These are phyloP conservation scores for Tokudaia tokunoshimensis DNA, from an alignment of 2,797 vertebrate species.

Conservation along the genomic window DNA sequence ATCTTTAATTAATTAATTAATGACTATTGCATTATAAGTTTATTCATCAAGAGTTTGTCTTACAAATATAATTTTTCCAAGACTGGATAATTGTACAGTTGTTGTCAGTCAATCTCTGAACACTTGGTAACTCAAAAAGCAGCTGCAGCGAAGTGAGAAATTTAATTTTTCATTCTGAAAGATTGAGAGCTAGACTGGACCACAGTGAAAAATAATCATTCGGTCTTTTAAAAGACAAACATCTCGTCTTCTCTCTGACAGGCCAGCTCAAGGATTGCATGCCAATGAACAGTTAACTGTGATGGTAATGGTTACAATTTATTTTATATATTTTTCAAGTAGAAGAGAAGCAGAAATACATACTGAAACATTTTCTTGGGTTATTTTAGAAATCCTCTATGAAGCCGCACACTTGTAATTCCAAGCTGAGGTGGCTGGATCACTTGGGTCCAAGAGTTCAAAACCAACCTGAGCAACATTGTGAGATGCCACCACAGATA, in stretches of 20 bases:
- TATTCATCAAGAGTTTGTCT: slow-evolving; percentile 15
- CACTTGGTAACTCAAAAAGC: neutral
- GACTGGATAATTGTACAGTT: neutral
- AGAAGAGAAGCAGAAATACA: neutral
- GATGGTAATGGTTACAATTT: neutral
- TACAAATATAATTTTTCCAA: slow-evolving; percentile 43
- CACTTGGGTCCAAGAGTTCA: neutral
- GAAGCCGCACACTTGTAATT: too few relatives aligned
- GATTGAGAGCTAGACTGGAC: neutral
- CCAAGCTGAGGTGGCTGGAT: neutral
- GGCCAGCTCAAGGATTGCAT: neutral
- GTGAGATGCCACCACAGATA: neutral
- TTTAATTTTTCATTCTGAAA: slow-evolving; percentile 41
- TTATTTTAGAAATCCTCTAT: neutral
- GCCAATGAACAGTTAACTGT: neutral
- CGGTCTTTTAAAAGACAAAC: neutral
- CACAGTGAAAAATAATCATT: neutral
- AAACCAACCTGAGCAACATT: neutral
- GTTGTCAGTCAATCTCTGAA: neutral
- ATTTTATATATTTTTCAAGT: slow-evolving; percentile 42
- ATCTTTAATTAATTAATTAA: slow-evolving; percentile 26
- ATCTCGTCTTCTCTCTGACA: slow-evolving; percentile 11
- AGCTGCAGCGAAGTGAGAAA: neutral
- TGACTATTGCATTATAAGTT: slow-evolving; percentile 41
- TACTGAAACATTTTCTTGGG: neutral